Evolutionary conservation across 2,888 invertebrate species (phyloP).

Genomic region (Clanis bilineata): DNA sequence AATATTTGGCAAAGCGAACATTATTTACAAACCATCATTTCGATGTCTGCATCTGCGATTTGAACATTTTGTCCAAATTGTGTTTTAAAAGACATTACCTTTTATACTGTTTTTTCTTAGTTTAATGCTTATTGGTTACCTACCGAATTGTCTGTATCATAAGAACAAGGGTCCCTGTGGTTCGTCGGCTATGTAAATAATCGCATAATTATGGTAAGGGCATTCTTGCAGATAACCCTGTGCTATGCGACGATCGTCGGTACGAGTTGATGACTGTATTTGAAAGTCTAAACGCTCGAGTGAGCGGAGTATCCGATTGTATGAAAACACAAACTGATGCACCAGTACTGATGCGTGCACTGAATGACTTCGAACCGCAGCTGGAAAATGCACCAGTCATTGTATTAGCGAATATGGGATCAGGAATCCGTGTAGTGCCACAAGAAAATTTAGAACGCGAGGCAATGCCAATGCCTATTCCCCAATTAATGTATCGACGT

Average conservation of each 20-base stretch:
- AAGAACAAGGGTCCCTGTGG: neutral
- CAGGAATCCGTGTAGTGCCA: constrained; percentile 38
- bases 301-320: constrained; percentile 86
- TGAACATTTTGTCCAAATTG: neutral
- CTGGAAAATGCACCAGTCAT: constrained; percentile 53
- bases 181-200: neutral
- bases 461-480: constrained; percentile 36
- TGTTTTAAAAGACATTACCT: neutral
- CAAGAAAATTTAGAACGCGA: constrained; percentile 38
- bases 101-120: neutral
- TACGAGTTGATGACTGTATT: constrained; percentile 87
- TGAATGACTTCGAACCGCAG: constrained; percentile 61
- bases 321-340: constrained; percentile 57
- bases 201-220: constrained; percentile 12
- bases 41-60: constrained; percentile 18
- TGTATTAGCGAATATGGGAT: constrained; percentile 53
- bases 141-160: neutral
- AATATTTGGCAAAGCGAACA: constrained; percentile 28
- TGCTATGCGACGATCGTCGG: constrained; percentile 88
- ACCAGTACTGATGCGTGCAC: constrained; percentile 59
- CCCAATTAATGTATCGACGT: constrained; percentile 58
- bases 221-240: constrained; percentile 87
- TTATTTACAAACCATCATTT: neutral
- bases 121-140: neutral
- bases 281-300: constrained; percentile 87